A percentile compares a stretch with the other conserved stretches of the same genome.
Evolutionary conservation across 2,797 vertebrate genomes (phyloP).

Genomic region (Taenioides sp.): DNA sequence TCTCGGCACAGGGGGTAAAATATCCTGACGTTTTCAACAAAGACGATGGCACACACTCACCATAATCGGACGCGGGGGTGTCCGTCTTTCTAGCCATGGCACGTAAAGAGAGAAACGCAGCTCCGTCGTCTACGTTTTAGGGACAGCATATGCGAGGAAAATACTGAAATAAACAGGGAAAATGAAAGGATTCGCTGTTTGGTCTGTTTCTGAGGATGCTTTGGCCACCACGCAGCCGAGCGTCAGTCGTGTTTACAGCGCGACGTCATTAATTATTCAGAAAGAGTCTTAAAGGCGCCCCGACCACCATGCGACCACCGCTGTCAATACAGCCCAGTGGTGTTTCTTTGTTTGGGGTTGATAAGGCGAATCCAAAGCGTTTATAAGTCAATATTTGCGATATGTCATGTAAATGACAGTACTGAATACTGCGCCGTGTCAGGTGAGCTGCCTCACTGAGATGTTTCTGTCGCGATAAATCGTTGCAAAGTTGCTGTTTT

Average conservation of each 20-base stretch:
- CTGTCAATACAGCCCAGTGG: background rate
- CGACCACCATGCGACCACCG: background rate
- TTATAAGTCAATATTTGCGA: background rate
- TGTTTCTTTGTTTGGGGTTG: conserved; percentile 42
- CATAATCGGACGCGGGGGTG: conserved; percentile 76
- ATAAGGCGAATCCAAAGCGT: background rate
- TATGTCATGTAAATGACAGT: background rate
- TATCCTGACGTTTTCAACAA: conserved; percentile 57
- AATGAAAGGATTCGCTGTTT: conserved; percentile 37
- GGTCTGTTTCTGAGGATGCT: conserved; percentile 55
- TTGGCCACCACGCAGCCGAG: conserved; percentile 71
- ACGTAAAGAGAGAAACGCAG: conserved; percentile 59
- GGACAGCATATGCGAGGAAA: conserved; percentile 82
- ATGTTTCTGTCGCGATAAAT: background rate
- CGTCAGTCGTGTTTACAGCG: conserved; percentile 82
- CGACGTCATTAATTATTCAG: conserved; percentile 77
- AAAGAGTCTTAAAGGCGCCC: conserved; percentile 72
- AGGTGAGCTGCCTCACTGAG: no score
- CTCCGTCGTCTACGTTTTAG: conserved; percentile 80
- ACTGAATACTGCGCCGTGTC: background rate
- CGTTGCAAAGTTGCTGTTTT: background rate
- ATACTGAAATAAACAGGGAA: conserved; percentile 58
- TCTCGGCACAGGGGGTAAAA: conserved; percentile 14
- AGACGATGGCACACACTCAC: conserved; percentile 69
- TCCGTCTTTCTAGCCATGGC: conserved; percentile 81